Evolutionary conservation across 2,797 vertebrate species (phyloP), one percentile per base, ranked within the genome.

Genomic region (Botia kubotai): DNA sequence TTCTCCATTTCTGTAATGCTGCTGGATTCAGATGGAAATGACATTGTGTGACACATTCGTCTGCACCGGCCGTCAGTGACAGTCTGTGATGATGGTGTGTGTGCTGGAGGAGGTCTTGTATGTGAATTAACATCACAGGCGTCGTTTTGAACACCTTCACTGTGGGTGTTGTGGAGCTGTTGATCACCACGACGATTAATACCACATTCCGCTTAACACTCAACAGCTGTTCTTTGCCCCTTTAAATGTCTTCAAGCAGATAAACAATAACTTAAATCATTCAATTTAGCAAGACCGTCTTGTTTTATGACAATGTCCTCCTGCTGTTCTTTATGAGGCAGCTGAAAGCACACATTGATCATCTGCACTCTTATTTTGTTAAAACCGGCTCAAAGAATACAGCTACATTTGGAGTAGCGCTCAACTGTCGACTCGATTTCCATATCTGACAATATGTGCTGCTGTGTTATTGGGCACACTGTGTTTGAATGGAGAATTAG

Each of bases 71-170:
- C 48, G 53, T 58, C 36, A 46, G 63, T 72, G 72, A 17, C 53
- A 69, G 71, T 75, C 70, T 75, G 46, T 84, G 74, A 52, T 71
- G 65, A 65, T 75, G 62, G 69, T 69, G 69, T 69, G 77, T 72
- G 33, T 33, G 33, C 33, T 65, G 11, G 1, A 62, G 72, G 68
- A 68, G 48, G 39, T 58, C 60, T 60, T 52, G 67, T 72, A 71
- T 77, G 53, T 36, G 77, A 72, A 77, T 76, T 83, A 72, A 67
- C 19, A 72, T 55, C 83, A 81, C 83, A 84, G 83, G 79, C 81
- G 79, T 72, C 26, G 26, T 77, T 55, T 74, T 81, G 74, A 57
- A 46, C 73, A 48, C 62, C 23, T 16, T 81, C 81, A 80, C 83
- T 69, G 83, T 81, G 77, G 77, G 53, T 62, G 50, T 69, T 79